Percentiles rank a stretch among this genome's conserved stretches.
phyloP scores from a whole-genome alignment of 2,113 vertebrate genomes.

The Condylura cristata region DNA sequence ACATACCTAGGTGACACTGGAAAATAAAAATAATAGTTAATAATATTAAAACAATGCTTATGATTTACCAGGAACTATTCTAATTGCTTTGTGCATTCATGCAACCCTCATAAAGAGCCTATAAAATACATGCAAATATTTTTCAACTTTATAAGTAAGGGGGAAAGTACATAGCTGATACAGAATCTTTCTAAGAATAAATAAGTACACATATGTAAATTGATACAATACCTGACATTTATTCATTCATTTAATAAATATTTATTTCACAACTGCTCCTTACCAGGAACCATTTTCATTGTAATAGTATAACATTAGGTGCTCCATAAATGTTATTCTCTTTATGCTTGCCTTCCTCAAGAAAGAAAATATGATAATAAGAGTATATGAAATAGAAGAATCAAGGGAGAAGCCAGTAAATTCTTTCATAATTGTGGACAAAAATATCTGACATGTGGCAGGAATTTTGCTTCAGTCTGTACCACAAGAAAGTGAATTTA shows the following conservation, averaged over 20 bases:
- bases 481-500: neutral
- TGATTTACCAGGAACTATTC: neutral
- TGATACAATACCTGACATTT: neutral
- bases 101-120: neutral
- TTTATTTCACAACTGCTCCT: neutral
- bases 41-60: neutral
- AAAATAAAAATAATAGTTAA: neutral
- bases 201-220: neutral
- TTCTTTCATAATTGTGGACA: neutral
- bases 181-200: neutral
- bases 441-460: neutral
- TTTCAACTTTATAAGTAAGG: slow-evolving; percentile 3
- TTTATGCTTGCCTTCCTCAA: neutral
- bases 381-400: neutral
- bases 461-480: neutral
- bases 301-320: neutral
- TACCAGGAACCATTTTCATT: neutral
- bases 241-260: neutral
- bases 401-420: neutral
- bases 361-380: neutral
- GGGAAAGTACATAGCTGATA: neutral
- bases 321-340: neutral
- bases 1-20: neutral
- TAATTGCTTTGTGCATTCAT: neutral
- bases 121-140: neutral